phyloP scores from a whole-genome alignment of 2,888 invertebrate species.

The Dascillus cervinus region DNA sequence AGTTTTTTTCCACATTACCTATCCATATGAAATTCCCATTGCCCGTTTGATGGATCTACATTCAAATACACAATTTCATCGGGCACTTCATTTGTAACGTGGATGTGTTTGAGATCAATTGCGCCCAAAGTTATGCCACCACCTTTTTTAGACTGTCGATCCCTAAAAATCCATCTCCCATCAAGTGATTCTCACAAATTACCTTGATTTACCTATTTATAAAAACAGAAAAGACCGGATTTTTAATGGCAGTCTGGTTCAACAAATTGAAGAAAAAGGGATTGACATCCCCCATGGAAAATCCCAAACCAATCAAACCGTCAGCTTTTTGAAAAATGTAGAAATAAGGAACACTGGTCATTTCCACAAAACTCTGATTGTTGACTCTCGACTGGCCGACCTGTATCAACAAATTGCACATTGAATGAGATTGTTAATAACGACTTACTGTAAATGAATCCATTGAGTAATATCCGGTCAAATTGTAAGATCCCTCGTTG shows the following conservation, averaged over 20 bases:
- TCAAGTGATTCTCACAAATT: conserved; percentile 1
- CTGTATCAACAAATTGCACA: conserved; percentile 32
- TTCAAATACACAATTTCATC: conserved; percentile 55
- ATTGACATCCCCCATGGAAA: conserved; percentile 45
- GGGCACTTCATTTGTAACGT: conserved; percentile 17
- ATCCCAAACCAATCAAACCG: conserved; percentile 62
- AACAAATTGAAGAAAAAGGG: conserved; percentile 62
- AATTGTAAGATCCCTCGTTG: conserved; percentile 50
- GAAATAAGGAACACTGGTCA: conserved; percentile 54
- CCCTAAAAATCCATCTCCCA: conserved; percentile 47
- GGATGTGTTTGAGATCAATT: conserved; percentile 53
- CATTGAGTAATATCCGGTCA: conserved; percentile 58
- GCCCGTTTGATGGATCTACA: conserved; percentile 48
- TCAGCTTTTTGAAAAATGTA: conserved; percentile 63
- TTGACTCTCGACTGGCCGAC: conserved; percentile 48
- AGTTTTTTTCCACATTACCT: too few species aligned
- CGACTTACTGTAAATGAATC: conserved; percentile 54
- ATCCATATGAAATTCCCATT: conserved; percentile 66
- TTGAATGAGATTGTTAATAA: conserved; percentile 5
- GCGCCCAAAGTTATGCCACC: conserved; percentile 56
- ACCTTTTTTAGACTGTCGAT: conserved; percentile 47
- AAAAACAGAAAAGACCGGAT: conserved; percentile 61
- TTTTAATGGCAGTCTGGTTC: conserved; percentile 43
- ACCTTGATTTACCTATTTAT: conserved; percentile 51
- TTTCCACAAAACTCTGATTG: conserved; percentile 65